These are phyloP conservation scores for Pantherophis guttatus DNA, from an alignment of 2,113 vertebrate genomes.

Conservation along the genomic window DNA sequence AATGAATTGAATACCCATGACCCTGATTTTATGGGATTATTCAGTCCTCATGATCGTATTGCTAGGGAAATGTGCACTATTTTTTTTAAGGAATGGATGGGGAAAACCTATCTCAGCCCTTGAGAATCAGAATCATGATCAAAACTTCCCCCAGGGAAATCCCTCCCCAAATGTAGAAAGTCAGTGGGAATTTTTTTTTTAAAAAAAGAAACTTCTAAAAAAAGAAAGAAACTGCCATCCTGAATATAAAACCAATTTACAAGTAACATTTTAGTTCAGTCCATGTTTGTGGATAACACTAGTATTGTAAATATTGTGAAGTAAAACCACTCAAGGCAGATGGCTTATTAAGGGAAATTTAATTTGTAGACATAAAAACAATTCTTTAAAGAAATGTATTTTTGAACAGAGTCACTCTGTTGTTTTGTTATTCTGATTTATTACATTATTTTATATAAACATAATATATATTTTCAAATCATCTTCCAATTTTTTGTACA, in stretches of 20 bases:
- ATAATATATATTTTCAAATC: not conserved
- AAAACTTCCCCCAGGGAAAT: not conserved
- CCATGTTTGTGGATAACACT: not conserved
- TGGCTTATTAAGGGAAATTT: not conserved
- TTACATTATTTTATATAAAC: not conserved
- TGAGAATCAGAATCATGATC: not conserved
- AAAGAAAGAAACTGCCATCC: not conserved
- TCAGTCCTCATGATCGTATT: not conserved
- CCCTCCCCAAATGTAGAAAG: not conserved
- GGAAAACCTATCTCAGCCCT: not conserved
- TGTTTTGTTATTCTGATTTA: not conserved
- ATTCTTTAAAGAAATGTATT: not conserved
- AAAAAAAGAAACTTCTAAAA: not conserved
- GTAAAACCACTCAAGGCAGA: not conserved
- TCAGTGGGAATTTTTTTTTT: not conserved
- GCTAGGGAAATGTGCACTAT: not conserved
- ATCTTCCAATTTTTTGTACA: not conserved
- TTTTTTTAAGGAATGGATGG: not conserved
- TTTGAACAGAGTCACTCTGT: not conserved
- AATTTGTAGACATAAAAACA: not conserved
- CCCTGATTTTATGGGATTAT: not conserved
- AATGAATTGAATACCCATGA: not conserved
- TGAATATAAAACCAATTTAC: not conserved
- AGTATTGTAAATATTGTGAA: not conserved
- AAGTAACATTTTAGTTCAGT: not conserved